Evolutionary conservation across 2,888 invertebrate species (phyloP), one percentile per base, ranked within the genome.

Genomic region (Tipula vernalis): DNA sequence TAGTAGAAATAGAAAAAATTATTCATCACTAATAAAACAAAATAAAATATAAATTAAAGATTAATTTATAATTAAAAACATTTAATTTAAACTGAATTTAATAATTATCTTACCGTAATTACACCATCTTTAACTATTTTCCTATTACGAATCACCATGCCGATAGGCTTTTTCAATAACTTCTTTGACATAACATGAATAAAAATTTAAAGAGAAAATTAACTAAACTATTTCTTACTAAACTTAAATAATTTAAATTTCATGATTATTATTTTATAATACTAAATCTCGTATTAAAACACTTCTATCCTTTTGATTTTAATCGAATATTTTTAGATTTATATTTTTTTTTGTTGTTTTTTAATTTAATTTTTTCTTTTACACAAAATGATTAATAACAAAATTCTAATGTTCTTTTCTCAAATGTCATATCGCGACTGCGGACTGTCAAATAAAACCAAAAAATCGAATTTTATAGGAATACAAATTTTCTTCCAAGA

Each of bases 111-210:
- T 89, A 91, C 91, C 90, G 96, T 96, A 93, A 97, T 96, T 90
- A 96, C 95, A 91, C 96, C 96, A 94, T 97, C 96, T 94, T 96
- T 96, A 92, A 96, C 95, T 91, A 95, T 94, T 93, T 96, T 96
- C 92, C 96, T 94, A 92, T 96, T 96, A 91, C 96, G 94, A 92
- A 96, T 95, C 91, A 96, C 96, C 94, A 96, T 96, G 92, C 96
- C 96, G 92, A 96, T 95, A 91, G 96, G 95, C 93, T 96, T 96
- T 89, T 91, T 91, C 88, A 91, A 90, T 87, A 91, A 91, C 88
- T 91, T 91, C 89, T 91, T 91, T 89, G 91, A 91, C 91, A 91
- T 91, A 71, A 71, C 71, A 71, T 71, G 18, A 71, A 71, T 71
- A 71, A 71, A 71, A 71, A 71, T 71, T 71, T 71, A 71, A 71